Evolutionary conservation across 2,888 invertebrate genomes (phyloP), one percentile per base, ranked within the genome.

Genomic region (Apoderus coryli): DNA sequence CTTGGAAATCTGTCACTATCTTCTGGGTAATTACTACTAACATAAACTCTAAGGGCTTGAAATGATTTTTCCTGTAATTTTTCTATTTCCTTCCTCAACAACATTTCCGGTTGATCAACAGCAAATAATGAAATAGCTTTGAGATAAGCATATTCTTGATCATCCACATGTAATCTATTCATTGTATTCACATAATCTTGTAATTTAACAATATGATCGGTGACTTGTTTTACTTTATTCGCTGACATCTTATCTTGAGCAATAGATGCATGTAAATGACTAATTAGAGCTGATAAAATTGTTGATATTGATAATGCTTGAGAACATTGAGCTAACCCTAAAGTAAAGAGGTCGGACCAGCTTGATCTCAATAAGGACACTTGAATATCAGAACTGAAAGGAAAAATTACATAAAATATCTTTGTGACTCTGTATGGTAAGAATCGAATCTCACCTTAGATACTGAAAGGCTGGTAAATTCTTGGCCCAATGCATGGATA

Each of bases 311-410:
- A 78, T 46, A 90, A 63, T 14, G 76, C 72, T 33, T 76, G 69
- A 1, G 84, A 71, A 52, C 82, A 84, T 59, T 92, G 89, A 7
- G 88, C 80, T 39, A 96, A 64, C 0, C 92, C 92, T 16, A 96
- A 65, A 2, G 82, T 77, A 55, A 96, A 86, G 36, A 96, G 56
- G 52, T 92, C 88, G 35, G 88, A 76, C 95, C 95, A 96, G 47
- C 85, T 82, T 32, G 76, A 75, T 52, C 84, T 78, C 38, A 95
- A 67, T 22, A 95, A 60, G 1, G 75, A 69, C 43, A 82, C 78
- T 63, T 93, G 89, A 31, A 78, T 68, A 39, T 88, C 85, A 35
- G 75, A 69, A 34, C 88, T 84, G 58, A 33, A 65, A 61, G 27
- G 42, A 35, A 35, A 34, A 32, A 5, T 15, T 15, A n/a, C n/a